Evolutionary conservation across 2,797 vertebrate species (phyloP).

Genomic region (Paguma larvata): DNA sequence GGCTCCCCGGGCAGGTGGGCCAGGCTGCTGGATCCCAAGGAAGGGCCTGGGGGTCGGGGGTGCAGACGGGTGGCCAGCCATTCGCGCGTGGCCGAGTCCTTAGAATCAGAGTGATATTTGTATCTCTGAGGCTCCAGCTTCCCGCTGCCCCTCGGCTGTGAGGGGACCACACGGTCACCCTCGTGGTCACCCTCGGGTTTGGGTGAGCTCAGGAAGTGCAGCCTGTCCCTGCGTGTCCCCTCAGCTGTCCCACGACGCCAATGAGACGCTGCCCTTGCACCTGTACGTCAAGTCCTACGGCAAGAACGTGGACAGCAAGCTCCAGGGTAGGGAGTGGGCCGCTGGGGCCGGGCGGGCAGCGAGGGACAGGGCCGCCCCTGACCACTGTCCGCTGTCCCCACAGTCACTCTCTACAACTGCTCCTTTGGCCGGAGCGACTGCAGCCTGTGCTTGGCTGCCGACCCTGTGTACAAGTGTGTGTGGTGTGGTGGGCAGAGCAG

Average conservation of each 20-base stretch:
- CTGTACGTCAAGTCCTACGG: conserved; percentile 93
- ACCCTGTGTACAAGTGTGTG: conserved; percentile 91
- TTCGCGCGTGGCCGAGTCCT: neutral
- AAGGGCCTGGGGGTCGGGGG: neutral
- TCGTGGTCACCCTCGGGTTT: neutral
- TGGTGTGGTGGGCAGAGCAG: conserved; percentile 91
- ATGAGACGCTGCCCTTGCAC: conserved; percentile 93
- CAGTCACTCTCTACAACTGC: conserved; percentile 97
- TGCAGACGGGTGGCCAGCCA: neutral
- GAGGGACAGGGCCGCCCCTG: fast-evolving
- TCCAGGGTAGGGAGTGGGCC: conserved; percentile 90
- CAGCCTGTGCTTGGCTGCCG: conserved; percentile 94
- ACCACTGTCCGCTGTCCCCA: fast-evolving
- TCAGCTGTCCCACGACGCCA: conserved; percentile 93
- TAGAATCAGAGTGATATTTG: fast-evolving
- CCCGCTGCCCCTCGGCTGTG: neutral
- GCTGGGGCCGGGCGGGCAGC: fast-evolving
- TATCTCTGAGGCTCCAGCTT: neutral
- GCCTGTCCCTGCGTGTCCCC: conserved; percentile 62
- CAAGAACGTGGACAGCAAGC: conserved; percentile 96
- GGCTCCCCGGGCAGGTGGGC: neutral
- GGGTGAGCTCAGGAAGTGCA: neutral
- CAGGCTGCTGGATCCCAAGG: neutral
- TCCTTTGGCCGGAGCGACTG: conserved; percentile 96
- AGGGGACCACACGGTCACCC: neutral